Conservation (phyloP, 2,113 vertebrate genomes). For the Psittacus erithacus region DNA sequence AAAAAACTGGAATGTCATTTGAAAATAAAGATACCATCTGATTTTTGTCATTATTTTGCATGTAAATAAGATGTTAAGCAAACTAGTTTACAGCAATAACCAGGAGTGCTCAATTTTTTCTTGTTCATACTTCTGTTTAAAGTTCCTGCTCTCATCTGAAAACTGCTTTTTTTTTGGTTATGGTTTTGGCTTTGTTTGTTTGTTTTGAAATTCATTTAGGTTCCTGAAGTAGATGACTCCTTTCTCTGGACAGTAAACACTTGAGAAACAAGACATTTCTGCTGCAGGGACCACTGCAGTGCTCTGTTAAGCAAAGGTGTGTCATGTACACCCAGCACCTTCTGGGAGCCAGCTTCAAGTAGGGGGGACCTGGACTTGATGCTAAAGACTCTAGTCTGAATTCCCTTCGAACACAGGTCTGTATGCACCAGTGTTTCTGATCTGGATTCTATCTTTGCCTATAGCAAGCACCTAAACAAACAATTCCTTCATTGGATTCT, state of each 20-base stretch:
- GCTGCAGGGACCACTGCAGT: neutral
- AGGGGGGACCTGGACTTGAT: neutral
- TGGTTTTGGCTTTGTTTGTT: neutral
- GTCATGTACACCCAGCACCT: neutral
- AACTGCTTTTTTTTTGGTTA: neutral
- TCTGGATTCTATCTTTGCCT: neutral
- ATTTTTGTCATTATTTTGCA: neutral
- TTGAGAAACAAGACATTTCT: neutral
- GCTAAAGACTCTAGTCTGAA: neutral
- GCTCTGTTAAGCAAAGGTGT: neutral
- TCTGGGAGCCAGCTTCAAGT: neutral
- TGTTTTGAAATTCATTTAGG: neutral
- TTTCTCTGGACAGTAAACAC: neutral
- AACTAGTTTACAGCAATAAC: neutral
- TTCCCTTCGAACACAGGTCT: neutral
- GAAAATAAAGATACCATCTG: slow-evolving; percentile 1
- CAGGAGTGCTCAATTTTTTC: neutral
- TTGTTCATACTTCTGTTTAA: slow-evolving; percentile 23
- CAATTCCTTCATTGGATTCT: neutral
- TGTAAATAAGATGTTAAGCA: neutral
- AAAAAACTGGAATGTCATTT: slow-evolving; percentile 53
- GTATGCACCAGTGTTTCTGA: neutral
- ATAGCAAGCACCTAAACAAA: neutral
- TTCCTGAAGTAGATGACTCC: neutral
- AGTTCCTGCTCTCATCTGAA: neutral